Conservation (phyloP, 2,113 vertebrate species). For the Proteles cristata region DNA sequence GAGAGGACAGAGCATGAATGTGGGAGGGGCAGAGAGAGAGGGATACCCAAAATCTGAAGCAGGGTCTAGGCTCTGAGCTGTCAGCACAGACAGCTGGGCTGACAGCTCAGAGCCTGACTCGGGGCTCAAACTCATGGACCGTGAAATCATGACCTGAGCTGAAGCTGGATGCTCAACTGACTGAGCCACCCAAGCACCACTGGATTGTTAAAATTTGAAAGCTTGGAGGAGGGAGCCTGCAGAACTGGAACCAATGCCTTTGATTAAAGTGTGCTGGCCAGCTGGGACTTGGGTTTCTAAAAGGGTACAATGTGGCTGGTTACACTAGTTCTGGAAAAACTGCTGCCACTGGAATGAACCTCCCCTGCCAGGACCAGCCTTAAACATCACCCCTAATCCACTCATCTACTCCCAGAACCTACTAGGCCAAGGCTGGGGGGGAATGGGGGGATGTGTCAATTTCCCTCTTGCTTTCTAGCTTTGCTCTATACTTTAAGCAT, state of each 20-base stretch:
- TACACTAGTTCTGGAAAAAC: not conserved
- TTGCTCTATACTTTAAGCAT: not conserved
- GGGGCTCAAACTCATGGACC: too few relatives aligned
- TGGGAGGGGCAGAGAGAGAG: too few relatives aligned
- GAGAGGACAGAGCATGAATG: too few relatives aligned
- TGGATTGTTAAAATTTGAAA: not conserved
- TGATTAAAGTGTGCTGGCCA: not conserved
- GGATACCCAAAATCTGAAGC: too few relatives aligned
- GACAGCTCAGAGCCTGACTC: too few relatives aligned
- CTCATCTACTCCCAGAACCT: not conserved
- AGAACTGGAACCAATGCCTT: not conserved
- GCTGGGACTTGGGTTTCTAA: not conserved
- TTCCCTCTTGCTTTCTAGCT: not conserved
- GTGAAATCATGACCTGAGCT: too few relatives aligned
- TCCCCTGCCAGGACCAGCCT: not conserved
- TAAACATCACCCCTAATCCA: not conserved
- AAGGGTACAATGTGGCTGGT: not conserved
- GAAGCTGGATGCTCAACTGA: too few relatives aligned
- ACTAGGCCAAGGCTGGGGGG: not conserved
- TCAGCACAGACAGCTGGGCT: too few relatives aligned
- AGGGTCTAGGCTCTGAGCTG: too few relatives aligned
- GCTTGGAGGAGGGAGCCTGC: not conserved
- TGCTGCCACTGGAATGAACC: not conserved
- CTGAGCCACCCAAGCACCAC: too few relatives aligned
- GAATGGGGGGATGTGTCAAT: not conserved